Base-by-base conservation (phyloP, 2,888 invertebrate species). In the Nephrocerus scutellatus region DNA sequence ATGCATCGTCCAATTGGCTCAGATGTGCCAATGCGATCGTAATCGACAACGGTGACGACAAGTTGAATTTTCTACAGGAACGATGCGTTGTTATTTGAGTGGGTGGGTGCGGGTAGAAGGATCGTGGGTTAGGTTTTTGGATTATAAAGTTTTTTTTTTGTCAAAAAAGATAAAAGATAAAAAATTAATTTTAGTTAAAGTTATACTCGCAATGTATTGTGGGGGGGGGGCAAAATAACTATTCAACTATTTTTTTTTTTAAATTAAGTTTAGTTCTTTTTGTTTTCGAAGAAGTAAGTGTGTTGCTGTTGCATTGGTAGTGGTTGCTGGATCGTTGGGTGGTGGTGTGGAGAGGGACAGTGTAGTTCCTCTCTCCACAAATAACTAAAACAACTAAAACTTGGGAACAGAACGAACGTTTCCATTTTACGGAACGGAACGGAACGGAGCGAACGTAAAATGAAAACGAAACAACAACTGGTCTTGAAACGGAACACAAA, bases 11-110 rank as follows among this genome's bases (percentile, higher is more conserved):
- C 98, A 67, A 98, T 99, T 34, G 97, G 97, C 72, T 98, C 98
- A 60, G 97, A 97, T 41, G 97, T 97, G 51, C 98, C 98, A 72
- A 98, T 96, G 70, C 98, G 89, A 76, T 98, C 98, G 74, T 98
- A 98, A 74, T 98, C 98, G 72, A 98, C 97, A 67, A 98, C 98
- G 48, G 97, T 98, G 63, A 98, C 85, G 72, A 91, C 85, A 76
- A 98, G 79, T 73, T 95, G 90, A 67, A 98, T 96, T 89, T 97
- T 98, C 97, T 98, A 63, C 21, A 37, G 29, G 47, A 38, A 28
- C 36, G 36, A 45, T 35, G 42, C 36, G 26, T 21, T 40, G 30
- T 39, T 32, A 33, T 45, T 25, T 38, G 26, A 46, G n/a, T n/a
- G n/a, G n/a, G n/a, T n/a, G n/a, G n/a, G n/a, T n/a, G n/a, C n/a